Base-by-base conservation (phyloP, 2,888 invertebrate genomes). In the Ophioninae sp. region DNA sequence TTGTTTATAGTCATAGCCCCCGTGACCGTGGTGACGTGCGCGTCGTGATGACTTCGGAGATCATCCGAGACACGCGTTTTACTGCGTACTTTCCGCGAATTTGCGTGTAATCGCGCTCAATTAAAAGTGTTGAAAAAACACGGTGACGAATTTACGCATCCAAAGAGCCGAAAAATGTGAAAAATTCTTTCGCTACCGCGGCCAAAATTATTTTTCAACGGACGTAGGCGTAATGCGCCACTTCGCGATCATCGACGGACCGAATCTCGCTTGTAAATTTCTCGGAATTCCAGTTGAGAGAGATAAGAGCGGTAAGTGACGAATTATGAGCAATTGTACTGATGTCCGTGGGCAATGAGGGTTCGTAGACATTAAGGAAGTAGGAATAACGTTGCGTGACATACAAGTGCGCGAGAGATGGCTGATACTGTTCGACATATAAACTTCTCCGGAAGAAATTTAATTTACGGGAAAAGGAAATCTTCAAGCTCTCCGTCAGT, bases 221-320 rank as follows among this genome's bases (percentile, higher is more conserved):
- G 39, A 23, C 59, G 13, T 30, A 59, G 23, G 64, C 74, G 67
- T 59, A 17, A 83, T 83, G 81, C 58, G 51, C 71, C 30, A 7
- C 65, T 73, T 73, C 65, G 51, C 61, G 7, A 59, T 10, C 6
- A 56, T 69, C 41, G 37, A 58, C 22, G 39, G 65, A 74, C 56
- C 10, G 65, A 71, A 78, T 69, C 74, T 59, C 23, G 59, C 20
- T 20, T 63, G 41, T 13, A 51, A 79, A 75, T 75, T 75, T 17
- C 65, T 23, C n/a, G 63, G 39, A 67, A 61, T 17, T 39, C 10
- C 23, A 10, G 17, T 69, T 22, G 44, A 78, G 30, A 75, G 67
- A 61, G 67, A 81, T 20, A 75, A 75, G 37, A 68, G 56, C 58
- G 81, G 84, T 84, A 75, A 56, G 75, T 20, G 39, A 10, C 44